phyloP scores from a whole-genome alignment of 1,140 invertebrate species.

The Mya arenaria region DNA sequence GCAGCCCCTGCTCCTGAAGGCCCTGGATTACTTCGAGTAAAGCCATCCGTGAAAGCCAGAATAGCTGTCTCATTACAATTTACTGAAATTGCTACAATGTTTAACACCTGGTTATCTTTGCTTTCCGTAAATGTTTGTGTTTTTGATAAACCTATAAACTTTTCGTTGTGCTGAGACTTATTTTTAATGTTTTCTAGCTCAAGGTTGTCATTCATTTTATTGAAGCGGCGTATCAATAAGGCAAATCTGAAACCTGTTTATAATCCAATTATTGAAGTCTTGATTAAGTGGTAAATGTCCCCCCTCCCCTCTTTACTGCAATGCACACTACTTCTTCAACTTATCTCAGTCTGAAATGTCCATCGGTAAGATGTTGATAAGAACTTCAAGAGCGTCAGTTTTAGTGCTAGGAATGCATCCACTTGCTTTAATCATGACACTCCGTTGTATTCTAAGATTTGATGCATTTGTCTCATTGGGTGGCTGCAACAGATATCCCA shows the following conservation, averaged over 20 bases:
- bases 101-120: neutral
- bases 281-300: neutral
- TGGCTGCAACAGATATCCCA: neutral
- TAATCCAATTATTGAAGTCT: constrained; percentile 6
- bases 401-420: constrained; percentile 3
- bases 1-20: constrained; percentile 3
- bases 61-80: neutral
- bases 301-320: neutral
- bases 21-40: neutral
- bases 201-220: neutral
- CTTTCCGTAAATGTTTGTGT: neutral
- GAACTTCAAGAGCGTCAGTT: constrained; percentile 1
- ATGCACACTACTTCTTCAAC: neutral
- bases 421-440: constrained; percentile 6
- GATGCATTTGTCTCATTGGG: neutral
- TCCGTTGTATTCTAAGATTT: constrained; percentile 8
- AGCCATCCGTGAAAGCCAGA: constrained; percentile 16
- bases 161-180: constrained; percentile 9
- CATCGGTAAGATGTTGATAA: neutral
- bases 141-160: neutral
- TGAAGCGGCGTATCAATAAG: neutral
- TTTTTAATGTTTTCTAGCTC: constrained; percentile 11
- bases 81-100: neutral
- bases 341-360: constrained; percentile 5
- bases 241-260: neutral